Conservation (phyloP, 1,140 invertebrate species). For the Tribolium castaneum region DNA sequence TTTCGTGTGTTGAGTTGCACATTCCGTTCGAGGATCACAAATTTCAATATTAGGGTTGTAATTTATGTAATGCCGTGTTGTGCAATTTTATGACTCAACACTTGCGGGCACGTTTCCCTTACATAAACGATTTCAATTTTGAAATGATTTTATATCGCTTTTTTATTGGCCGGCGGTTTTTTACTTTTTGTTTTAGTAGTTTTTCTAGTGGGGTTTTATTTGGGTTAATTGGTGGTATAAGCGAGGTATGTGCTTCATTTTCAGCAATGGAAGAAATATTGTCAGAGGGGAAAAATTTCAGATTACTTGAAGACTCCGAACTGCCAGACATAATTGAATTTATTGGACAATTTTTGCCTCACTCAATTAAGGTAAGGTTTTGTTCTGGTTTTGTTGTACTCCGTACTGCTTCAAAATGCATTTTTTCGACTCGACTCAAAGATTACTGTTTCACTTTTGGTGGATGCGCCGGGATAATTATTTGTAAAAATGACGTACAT, state of each 20-base stretch:
- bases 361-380: conserved; percentile 80
- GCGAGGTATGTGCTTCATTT: conserved; percentile 59
- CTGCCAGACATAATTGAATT: conserved; percentile 81
- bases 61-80: conserved; percentile 9
- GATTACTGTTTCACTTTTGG: not conserved
- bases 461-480: not conserved
- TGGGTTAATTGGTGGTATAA: not conserved
- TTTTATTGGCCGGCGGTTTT: no score
- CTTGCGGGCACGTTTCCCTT: not conserved
- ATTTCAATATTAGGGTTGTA: not conserved
- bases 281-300: conserved; percentile 85
- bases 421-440: no score
- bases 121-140: not conserved
- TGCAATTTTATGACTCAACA: conserved; percentile 25
- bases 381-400: not conserved
- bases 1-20: no score
- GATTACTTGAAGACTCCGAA: conserved; percentile 83
- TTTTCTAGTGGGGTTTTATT: no score
- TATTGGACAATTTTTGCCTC: conserved; percentile 80
- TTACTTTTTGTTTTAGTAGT: no score
- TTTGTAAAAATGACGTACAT: no score
- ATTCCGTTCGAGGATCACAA: not conserved
- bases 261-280: conserved; percentile 81
- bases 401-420: not conserved
- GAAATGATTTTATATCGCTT: not conserved